Conservation (phyloP, 1,140 invertebrate species). For the Cheumatopsyche charites region DNA sequence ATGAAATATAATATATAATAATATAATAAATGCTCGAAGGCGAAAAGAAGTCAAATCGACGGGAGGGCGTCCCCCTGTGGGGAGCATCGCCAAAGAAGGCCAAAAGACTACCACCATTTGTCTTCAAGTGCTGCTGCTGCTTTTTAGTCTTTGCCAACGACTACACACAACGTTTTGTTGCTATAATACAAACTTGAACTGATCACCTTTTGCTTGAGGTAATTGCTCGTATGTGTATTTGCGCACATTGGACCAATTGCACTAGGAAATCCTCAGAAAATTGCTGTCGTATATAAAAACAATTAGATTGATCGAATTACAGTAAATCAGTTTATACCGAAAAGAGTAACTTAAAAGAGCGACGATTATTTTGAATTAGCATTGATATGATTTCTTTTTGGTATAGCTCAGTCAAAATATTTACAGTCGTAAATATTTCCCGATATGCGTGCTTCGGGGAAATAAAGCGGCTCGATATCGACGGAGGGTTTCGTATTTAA, state of each 20-base stretch:
- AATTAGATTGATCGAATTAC: too few species aligned
- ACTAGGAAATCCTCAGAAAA: too few species aligned
- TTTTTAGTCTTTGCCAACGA: background rate
- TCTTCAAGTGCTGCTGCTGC: constrained; percentile 29
- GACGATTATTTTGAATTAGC: too few species aligned
- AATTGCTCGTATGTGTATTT: too few species aligned
- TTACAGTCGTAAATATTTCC: constrained; percentile 13
- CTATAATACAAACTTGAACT: too few species aligned
- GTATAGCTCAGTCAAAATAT: constrained; percentile 24
- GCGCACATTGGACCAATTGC: too few species aligned
- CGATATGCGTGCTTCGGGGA: constrained; percentile 7
- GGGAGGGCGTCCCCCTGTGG: constrained; percentile 27
- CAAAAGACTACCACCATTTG: constrained; percentile 27
- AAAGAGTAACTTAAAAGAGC: too few species aligned
- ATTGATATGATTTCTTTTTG: too few species aligned
- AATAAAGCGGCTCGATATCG: too few species aligned
- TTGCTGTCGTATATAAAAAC: too few species aligned
- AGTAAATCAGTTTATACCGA: too few species aligned
- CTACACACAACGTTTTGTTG: background rate
- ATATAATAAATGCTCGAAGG: constrained; percentile 15
- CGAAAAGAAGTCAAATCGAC: constrained; percentile 32
- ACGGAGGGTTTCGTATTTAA: background rate
- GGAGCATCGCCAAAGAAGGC: constrained; percentile 32
- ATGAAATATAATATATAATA: background rate
- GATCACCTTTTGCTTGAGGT: background rate